A percentile compares a stretch with the other conserved stretches of the same genome.
These are phyloP conservation scores for Urocolius indicus DNA, from an alignment of 2,113 vertebrate genomes.

Conservation along the genomic window DNA sequence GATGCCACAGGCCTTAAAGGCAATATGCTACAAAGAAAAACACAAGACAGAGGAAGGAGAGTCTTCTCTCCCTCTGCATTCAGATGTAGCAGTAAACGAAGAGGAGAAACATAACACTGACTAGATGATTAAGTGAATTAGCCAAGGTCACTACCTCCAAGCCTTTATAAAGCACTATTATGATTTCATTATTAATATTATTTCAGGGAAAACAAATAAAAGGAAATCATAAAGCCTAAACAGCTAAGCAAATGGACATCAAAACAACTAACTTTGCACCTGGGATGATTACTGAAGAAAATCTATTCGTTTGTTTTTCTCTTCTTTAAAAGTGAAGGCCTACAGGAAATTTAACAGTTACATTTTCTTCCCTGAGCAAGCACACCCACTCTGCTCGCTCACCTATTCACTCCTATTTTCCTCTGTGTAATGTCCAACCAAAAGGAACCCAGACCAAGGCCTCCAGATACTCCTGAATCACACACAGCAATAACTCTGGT, in stretches of 20 bases:
- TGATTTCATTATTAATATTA: not conserved
- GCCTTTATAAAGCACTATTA: not conserved
- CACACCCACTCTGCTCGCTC: not conserved
- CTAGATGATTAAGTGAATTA: not conserved
- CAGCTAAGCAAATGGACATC: not conserved
- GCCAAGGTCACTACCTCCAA: not conserved
- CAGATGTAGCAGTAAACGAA: not conserved
- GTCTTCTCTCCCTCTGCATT: not conserved
- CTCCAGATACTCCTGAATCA: not conserved
- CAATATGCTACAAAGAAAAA: not conserved
- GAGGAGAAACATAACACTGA: not conserved
- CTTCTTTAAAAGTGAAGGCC: not conserved
- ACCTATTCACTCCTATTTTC: not conserved
- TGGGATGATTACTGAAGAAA: not conserved
- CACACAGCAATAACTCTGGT: not conserved
- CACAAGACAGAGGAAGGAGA: not conserved
- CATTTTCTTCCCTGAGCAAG: not conserved
- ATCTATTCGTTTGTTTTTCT: not conserved
- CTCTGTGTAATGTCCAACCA: not conserved
- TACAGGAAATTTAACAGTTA: not conserved
- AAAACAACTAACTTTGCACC: not conserved
- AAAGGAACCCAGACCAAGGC: not conserved
- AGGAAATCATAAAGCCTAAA: not conserved
- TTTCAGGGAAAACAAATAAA: not conserved
- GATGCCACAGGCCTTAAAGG: not conserved